Conservation (phyloP, 35 echinoderm and acorn worm species). For the Diadema setosum region DNA sequence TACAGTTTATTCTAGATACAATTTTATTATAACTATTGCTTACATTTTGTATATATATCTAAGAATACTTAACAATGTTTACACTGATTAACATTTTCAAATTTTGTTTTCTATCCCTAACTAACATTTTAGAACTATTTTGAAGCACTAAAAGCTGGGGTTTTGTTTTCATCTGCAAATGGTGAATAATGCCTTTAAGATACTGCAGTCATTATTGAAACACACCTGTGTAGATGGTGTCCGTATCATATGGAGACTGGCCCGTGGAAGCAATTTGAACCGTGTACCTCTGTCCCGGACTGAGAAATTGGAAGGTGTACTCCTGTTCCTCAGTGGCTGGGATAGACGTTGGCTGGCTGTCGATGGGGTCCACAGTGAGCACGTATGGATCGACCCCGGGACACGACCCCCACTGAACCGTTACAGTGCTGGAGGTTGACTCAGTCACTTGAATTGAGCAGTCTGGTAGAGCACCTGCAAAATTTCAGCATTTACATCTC, state of each 20-base stretch:
- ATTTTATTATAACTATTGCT: too few species aligned
- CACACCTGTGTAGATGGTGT: conserved; percentile 28
- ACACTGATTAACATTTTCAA: too few species aligned
- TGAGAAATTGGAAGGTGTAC: neutral
- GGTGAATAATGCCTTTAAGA: too few species aligned
- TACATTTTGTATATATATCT: too few species aligned
- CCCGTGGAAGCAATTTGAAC: neutral
- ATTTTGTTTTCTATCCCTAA: too few species aligned
- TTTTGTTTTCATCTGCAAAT: too few species aligned
- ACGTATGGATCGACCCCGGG: neutral
- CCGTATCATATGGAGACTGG: neutral
- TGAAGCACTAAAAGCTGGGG: too few species aligned
- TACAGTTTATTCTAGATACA: too few species aligned
- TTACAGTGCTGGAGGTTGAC: neutral
- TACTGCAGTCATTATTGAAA: too few species aligned
- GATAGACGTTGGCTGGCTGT: neutral
- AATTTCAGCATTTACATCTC: too few species aligned
- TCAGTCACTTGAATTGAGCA: conserved; percentile 7
- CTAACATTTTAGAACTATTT: too few species aligned
- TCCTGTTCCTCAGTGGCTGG: neutral
- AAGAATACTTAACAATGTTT: too few species aligned
- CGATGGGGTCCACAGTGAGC: neutral
- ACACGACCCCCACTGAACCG: conserved; percentile 44
- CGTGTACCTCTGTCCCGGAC: neutral
- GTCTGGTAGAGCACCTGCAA: neutral